Percentiles rank a stretch among this genome's conserved stretches.
These are phyloP conservation scores for Cephus nigrinus DNA, from an alignment of 2,888 invertebrate species.

Conservation along the genomic window DNA sequence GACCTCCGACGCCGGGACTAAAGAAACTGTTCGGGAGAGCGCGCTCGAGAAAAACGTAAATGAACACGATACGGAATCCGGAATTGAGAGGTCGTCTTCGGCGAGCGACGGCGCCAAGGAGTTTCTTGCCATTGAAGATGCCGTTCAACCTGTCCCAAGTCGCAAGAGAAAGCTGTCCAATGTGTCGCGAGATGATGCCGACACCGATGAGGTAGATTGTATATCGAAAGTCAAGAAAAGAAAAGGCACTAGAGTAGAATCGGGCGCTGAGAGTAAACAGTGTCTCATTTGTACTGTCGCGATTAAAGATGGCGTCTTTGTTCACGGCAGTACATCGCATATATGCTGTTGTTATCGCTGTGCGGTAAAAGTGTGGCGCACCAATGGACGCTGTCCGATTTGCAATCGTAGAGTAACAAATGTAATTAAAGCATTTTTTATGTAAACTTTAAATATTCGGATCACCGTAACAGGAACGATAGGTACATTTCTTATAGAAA, in stretches of 20 bases:
- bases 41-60: not conserved
- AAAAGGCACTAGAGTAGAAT: not conserved
- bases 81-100: not conserved
- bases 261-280: conserved; percentile 55
- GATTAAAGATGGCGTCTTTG: conserved; percentile 77
- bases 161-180: not conserved
- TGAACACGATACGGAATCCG: not conserved
- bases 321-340: conserved; percentile 75
- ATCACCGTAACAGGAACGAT: not conserved
- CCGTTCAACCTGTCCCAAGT: not conserved
- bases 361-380: conserved; percentile 75
- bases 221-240: not conserved
- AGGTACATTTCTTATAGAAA: not conserved
- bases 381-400: conserved; percentile 74
- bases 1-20: not conserved
- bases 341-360: conserved; percentile 80
- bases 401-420: conserved; percentile 78
- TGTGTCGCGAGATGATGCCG: not conserved
- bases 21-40: not conserved
- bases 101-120: conserved; percentile 13
- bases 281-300: conserved; percentile 74
- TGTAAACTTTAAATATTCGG: conserved; percentile 21
- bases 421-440: conserved; percentile 71
- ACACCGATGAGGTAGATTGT: not conserved
- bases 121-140: not conserved